Percentiles rank a stretch among this genome's conserved stretches.
These are phyloP conservation scores for Sepioteuthis lessoniana DNA, from an alignment of 2,888 invertebrate species.

Conservation along the genomic window DNA sequence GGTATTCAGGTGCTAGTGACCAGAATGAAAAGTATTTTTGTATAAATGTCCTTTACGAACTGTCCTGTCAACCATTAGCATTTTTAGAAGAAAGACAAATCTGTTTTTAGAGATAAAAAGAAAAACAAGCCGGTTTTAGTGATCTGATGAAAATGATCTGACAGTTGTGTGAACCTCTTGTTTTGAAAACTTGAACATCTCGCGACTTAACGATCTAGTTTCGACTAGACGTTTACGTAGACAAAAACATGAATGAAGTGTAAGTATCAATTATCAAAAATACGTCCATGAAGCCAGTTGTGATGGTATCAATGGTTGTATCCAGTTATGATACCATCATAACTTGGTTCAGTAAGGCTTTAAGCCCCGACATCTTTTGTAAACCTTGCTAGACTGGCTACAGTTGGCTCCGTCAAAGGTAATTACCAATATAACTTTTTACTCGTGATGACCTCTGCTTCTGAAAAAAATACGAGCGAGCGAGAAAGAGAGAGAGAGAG, in stretches of 20 bases:
- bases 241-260: background rate
- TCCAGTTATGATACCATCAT: background rate
- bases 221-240: background rate
- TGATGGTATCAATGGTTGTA: slow-evolving; percentile 18
- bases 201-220: background rate
- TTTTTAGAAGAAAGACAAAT: background rate
- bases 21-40: too few relatives aligned
- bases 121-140: background rate
- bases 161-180: background rate
- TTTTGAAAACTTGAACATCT: background rate
- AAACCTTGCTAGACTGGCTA: background rate
- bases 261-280: background rate
- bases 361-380: background rate
- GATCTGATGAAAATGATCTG: background rate
- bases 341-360: background rate
- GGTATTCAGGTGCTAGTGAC: too few relatives aligned
- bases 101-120: background rate
- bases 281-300: background rate
- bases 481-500: background rate
- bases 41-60: too few relatives aligned
- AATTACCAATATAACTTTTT: background rate
- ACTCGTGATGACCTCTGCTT: background rate
- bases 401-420: background rate
- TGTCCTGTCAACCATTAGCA: too few relatives aligned
- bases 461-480: background rate